These are phyloP conservation scores for Neosilurus hyrtlii DNA, from an alignment of 2,797 vertebrate genomes.

Conservation along the genomic window DNA sequence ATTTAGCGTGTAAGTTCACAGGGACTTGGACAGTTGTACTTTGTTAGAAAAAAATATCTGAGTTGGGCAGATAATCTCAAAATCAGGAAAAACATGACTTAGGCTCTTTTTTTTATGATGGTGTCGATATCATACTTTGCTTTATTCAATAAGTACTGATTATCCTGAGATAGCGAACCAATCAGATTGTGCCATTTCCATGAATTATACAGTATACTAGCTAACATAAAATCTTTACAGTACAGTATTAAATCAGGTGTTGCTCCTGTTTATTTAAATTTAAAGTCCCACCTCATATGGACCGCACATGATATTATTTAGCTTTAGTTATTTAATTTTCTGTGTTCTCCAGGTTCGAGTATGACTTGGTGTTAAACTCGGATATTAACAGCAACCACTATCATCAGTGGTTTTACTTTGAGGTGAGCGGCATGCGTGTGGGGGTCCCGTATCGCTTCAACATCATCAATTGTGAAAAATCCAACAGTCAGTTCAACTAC, in stretches of 20 bases:
- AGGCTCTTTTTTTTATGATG: too few relatives aligned
- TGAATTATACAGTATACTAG: too few relatives aligned
- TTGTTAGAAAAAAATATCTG: too few relatives aligned
- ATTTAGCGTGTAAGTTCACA: too few relatives aligned
- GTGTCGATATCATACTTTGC: too few relatives aligned
- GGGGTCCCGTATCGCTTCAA: conserved; percentile 89
- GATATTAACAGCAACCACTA: conserved; percentile 99
- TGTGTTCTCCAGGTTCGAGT: conserved; percentile 82
- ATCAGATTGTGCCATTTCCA: too few relatives aligned
- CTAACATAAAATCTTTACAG: background rate
- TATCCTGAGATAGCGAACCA: too few relatives aligned
- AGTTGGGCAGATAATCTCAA: too few relatives aligned
- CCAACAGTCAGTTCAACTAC: conserved; percentile 98
- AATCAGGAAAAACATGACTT: too few relatives aligned
- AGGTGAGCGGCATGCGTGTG: conserved; percentile 94
- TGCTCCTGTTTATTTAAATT: background rate
- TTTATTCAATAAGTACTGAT: too few relatives aligned
- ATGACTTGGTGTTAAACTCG: conserved; percentile 95
- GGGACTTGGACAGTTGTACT: too few relatives aligned
- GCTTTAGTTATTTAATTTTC: background rate
- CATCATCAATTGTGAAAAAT: conserved; percentile 98
- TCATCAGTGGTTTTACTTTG: conserved; percentile 99
- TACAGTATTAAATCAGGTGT: background rate
- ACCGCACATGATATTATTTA: background rate
- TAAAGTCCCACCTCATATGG: background rate